phyloP scores from a whole-genome alignment of 2,113 vertebrate genomes.

The Microcebus murinus region DNA sequence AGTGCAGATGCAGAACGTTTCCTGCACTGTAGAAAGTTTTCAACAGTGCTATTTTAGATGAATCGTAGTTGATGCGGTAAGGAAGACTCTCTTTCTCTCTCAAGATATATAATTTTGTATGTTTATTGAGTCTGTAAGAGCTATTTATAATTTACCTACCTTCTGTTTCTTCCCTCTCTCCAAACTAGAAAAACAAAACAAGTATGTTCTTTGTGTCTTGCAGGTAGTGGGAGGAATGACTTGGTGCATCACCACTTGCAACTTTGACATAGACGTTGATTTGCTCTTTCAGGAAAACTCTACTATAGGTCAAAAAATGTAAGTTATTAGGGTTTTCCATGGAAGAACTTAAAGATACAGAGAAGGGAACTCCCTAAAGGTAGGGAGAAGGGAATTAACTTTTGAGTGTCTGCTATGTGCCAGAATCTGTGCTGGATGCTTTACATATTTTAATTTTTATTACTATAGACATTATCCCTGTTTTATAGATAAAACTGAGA shows the following conservation, averaged over 20 bases:
- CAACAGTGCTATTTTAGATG: background rate
- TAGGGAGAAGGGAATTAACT: background rate
- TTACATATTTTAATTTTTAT: conserved; percentile 21
- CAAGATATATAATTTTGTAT: background rate
- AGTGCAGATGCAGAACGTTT: background rate
- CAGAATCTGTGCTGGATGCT: background rate
- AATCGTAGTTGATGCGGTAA: background rate
- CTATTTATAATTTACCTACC: background rate
- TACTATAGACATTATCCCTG: background rate
- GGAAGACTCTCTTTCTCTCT: background rate
- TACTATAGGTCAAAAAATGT: conserved; percentile 99
- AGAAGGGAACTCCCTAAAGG: background rate
- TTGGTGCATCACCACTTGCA: conserved; percentile 99
- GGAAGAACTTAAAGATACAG: background rate
- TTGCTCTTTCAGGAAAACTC: conserved; percentile 99
- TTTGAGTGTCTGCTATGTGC: background rate
- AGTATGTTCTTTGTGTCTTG: conserved; percentile 40
- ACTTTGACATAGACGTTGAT: conserved; percentile 96
- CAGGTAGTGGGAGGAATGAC: conserved; percentile 99
- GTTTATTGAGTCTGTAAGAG: background rate
- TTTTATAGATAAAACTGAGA: background rate
- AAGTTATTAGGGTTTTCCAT: conserved; percentile 75
- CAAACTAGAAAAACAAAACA: background rate
- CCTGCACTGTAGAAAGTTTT: background rate
- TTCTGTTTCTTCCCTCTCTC: background rate